These are phyloP conservation scores for human DNA, from an alignment of 2,113 vertebrate genomes.

Conservation along the genomic window DNA sequence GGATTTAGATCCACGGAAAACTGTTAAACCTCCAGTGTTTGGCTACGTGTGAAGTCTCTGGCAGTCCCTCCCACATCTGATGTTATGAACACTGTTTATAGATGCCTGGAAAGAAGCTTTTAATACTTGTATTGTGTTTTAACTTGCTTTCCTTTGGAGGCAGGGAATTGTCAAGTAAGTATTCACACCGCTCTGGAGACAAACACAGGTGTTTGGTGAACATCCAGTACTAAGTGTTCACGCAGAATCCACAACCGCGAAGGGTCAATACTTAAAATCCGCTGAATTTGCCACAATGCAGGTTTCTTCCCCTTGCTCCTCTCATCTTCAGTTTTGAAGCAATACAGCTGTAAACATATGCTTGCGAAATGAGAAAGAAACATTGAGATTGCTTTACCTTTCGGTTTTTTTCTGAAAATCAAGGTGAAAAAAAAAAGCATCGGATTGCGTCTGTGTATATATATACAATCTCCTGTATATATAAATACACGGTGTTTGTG, in stretches of 20 bases:
- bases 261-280: slow-evolving; percentile 25
- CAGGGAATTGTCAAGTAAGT: slow-evolving; percentile 99
- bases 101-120: slow-evolving; percentile 85
- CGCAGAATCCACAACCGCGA: slow-evolving; percentile 5
- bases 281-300: slow-evolving; percentile 47
- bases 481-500: slow-evolving; percentile 73
- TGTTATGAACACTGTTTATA: slow-evolving; percentile 60
- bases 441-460: slow-evolving; percentile 71
- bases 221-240: slow-evolving; percentile 41
- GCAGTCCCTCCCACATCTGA: slow-evolving; percentile 43
- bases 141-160: slow-evolving; percentile 98
- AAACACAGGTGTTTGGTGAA: slow-evolving; percentile 64
- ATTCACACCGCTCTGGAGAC: slow-evolving; percentile 72
- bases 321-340: slow-evolving; percentile 58
- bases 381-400: slow-evolving; percentile 75
- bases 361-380: slow-evolving; percentile 65
- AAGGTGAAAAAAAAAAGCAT: slow-evolving; percentile 61
- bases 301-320: slow-evolving; percentile 61
- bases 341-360: slow-evolving; percentile 57
- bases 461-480: slow-evolving; percentile 82
- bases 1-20: slow-evolving; percentile 65
- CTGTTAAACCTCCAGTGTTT: slow-evolving; percentile 56
- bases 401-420: slow-evolving; percentile 64
- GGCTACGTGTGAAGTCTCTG: slow-evolving; percentile 54
- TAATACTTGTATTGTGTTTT: slow-evolving; percentile 96